phyloP scores from a whole-genome alignment of 2,113 vertebrate species.

The Struthidea cinerea region DNA sequence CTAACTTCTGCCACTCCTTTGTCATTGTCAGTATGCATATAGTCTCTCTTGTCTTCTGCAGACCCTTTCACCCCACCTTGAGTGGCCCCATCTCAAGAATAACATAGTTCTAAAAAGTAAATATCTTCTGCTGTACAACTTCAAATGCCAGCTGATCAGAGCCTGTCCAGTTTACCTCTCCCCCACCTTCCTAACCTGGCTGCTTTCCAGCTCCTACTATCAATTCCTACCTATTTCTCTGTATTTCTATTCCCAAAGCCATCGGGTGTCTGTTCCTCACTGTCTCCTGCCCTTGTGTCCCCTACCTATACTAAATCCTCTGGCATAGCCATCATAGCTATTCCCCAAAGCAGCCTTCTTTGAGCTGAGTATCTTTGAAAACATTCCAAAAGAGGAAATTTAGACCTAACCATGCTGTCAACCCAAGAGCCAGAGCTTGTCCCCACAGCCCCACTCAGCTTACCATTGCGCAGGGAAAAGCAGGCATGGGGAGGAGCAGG shows the following conservation, averaged over 20 bases:
- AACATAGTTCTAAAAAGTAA: not conserved
- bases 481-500: not conserved
- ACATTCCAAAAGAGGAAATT: not conserved
- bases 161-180: not conserved
- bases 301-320: not conserved
- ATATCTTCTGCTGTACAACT: not conserved
- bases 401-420: not conserved
- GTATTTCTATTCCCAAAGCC: not conserved
- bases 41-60: not conserved
- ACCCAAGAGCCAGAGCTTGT: not conserved
- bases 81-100: rapidly evolving
- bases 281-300: not conserved
- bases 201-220: not conserved
- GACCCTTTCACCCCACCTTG: not conserved
- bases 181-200: not conserved
- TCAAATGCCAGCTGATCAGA: not conserved
- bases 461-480: not conserved
- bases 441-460: not conserved
- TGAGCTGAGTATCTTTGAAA: not conserved
- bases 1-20: not conserved
- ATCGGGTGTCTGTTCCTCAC: not conserved
- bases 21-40: not conserved
- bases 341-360: not conserved
- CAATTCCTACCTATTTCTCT: not conserved
- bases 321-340: not conserved